Base-by-base conservation (phyloP, 2,888 invertebrate genomes). In the Conchocele bisecta region DNA sequence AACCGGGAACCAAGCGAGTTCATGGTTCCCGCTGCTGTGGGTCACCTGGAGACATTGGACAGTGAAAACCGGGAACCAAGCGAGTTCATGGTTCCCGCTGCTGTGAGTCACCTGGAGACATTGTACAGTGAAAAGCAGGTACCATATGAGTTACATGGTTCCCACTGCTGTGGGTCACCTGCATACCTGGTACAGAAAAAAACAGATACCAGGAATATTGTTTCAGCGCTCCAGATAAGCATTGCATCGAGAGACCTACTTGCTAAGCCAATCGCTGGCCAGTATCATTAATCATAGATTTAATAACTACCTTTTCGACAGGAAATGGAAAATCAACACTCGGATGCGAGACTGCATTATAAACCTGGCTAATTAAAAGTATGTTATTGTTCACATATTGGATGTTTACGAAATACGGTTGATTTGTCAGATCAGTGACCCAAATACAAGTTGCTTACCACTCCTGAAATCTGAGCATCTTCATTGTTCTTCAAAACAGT, bases 161-260 rank as follows among this genome's bases (percentile, higher is more conserved):
- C 15, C 37, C 11, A n/a, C 92, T 92, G 69, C 92, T 92, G 80
- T 92, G 92, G 1, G 92, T 92, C 4, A 92, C 89, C 88, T 89
- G 60, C 9, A 53, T 41, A 54, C 54, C 15, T 22, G 22, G 6
- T 41, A 6, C 41, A 35, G 17, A 17, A 17, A n/a, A 22, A 26
- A 56, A 1, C 31, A 29, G 9, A n/a, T 9, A 9, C 20, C 44
- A 11, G n/a, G n/a, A n/a, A n/a, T n/a, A n/a, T n/a, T n/a, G n/a
- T n/a, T n/a, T n/a, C n/a, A n/a, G n/a, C n/a, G n/a, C n/a, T n/a
- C n/a, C n/a, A n/a, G n/a, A n/a, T n/a, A n/a, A n/a, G n/a, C n/a
- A n/a, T n/a, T n/a, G n/a, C n/a, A n/a, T n/a, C n/a, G n/a, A n/a
- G n/a, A n/a, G n/a, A n/a, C n/a, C n/a, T n/a, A n/a, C n/a, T n/a